Percentiles rank a stretch among this genome's conserved stretches.
Conservation (phyloP, 1,140 invertebrate species). For the Psilanteris sp. region DNA sequence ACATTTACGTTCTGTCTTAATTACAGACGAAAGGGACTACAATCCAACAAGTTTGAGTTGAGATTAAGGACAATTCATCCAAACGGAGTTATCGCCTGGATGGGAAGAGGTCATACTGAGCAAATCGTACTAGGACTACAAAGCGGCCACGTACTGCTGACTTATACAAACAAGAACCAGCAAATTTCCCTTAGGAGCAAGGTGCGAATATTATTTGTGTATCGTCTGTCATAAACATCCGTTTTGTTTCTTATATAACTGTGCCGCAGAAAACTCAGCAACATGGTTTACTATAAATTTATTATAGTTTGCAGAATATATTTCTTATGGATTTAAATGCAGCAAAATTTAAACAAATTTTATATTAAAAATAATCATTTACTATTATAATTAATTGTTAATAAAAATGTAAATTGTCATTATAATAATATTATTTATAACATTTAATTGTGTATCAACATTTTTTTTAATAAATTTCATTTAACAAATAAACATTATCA, state of each 20-base stretch:
- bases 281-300: too few relatives aligned
- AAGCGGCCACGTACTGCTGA: slow-evolving; percentile 82
- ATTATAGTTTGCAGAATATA: too few relatives aligned
- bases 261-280: not conserved
- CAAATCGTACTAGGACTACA: slow-evolving; percentile 75
- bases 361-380: too few relatives aligned
- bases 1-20: slow-evolving; percentile 27
- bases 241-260: not conserved
- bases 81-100: slow-evolving; percentile 84
- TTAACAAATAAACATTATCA: too few relatives aligned
- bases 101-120: slow-evolving; percentile 80
- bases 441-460: too few relatives aligned
- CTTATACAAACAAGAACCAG: slow-evolving; percentile 75
- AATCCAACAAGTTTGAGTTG: slow-evolving; percentile 83
- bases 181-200: slow-evolving; percentile 80
- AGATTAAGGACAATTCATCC: slow-evolving; percentile 82
- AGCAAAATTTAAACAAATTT: too few relatives aligned
- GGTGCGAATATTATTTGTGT: slow-evolving; percentile 73
- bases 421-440: too few relatives aligned
- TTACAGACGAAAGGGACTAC: slow-evolving; percentile 81
- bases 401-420: too few relatives aligned
- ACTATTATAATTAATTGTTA: too few relatives aligned
- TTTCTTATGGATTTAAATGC: too few relatives aligned
- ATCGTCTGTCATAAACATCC: slow-evolving; percentile 2
- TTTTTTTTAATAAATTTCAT: too few relatives aligned